Conservation (phyloP, 1,140 invertebrate species). For the Tribolium castaneum region DNA sequence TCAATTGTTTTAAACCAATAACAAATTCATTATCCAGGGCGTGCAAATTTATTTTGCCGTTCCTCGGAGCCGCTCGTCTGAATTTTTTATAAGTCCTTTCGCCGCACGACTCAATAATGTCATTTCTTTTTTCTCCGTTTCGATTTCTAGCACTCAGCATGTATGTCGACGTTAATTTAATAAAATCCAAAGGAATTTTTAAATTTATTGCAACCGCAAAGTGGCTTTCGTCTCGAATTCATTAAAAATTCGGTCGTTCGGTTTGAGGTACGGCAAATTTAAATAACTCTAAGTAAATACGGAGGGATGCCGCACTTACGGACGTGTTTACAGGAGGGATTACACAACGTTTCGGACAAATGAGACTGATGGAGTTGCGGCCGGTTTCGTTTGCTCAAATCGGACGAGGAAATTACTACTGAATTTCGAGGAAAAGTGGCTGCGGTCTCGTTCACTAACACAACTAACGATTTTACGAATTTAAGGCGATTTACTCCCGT, state of each 20-base stretch:
- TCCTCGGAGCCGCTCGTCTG: background rate
- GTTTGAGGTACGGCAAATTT: background rate
- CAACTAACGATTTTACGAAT: background rate
- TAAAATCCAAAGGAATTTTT: background rate
- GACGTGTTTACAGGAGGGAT: background rate
- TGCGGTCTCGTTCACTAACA: background rate
- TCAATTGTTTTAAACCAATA: conserved; percentile 7
- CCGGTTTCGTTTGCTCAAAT: background rate
- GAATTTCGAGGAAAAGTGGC: background rate
- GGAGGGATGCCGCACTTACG: background rate
- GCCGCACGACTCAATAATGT: background rate
- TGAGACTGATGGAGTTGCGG: background rate
- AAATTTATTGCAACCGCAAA: background rate
- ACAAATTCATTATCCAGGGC: background rate
- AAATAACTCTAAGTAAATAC: conserved; percentile 6
- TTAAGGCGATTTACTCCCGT: background rate
- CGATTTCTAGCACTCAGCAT: background rate
- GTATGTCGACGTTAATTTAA: background rate
- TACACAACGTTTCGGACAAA: background rate
- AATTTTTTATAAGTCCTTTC: background rate
- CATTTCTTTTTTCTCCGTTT: background rate
- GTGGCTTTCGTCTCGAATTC: background rate
- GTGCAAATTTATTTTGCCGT: background rate
- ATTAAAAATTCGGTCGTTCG: conserved; percentile 4
- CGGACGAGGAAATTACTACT: background rate